Evolutionary conservation across 1,140 invertebrate species (phyloP), one percentile per base, ranked within the genome.

Genomic region (Hormaphis cornu): DNA sequence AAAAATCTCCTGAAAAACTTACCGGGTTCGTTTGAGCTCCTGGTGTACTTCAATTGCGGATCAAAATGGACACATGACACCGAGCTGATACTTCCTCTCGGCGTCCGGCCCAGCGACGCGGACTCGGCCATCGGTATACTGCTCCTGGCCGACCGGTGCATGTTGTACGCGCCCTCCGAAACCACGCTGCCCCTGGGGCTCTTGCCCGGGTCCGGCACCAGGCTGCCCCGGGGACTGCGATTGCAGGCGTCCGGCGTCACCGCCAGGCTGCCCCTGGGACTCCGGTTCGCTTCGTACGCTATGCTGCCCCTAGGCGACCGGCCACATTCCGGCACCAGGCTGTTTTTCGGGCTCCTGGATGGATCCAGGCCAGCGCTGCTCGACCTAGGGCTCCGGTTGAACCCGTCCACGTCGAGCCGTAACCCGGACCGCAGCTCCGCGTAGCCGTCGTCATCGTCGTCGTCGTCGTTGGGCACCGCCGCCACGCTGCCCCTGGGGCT

Each of bases 111-210:
- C 18, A 66, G 35, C 18, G 61, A 66, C 14, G 42, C 61, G 9
- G 61, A 66, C 24, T 66, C 61, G 7, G 61, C 44, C 61, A 66
- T 50, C 6, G 44, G 42, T 50, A 66, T 50, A 35, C 61, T 66
- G 20, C 61, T 30, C 69, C 82, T 79, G 48, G 79, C 77, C 1
- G 81, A 78, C 24, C 82, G 79, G 33, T 78, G 72, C 83, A 70
- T 84, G 75, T 9, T 85, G 82, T 78, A 85, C 8, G 69, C 73
- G 20, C 72, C 75, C 66, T 82, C 83, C 2, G 81, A 80, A 3
- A 77, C 79, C 35, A 87, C 81, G 18, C 85, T 86, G 6, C 85
- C 85, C 54, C 85, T 76, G 8, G 84, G 84, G 74, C 82, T 86
- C 33, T 71, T 70, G 4, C 70, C 59, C 20, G 78, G 74, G 7